These are phyloP conservation scores for Saccostrea echinata DNA, from an alignment of 1,140 invertebrate genomes.

Conservation along the genomic window DNA sequence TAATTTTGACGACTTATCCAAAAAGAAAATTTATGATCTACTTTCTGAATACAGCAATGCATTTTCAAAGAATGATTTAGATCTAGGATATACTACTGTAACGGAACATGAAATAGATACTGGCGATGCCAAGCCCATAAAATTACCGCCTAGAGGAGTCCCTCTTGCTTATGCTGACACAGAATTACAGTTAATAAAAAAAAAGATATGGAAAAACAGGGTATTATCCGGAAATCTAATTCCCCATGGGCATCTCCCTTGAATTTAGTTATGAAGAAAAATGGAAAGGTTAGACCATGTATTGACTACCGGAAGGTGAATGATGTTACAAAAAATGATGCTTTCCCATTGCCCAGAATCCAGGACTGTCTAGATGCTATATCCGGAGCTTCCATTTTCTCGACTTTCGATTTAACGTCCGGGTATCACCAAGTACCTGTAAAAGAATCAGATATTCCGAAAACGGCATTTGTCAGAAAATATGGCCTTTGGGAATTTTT, in stretches of 20 bases:
- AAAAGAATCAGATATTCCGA: conserved; percentile 51
- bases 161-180: conserved; percentile 47
- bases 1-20: not conserved
- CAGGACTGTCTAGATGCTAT: conserved; percentile 54
- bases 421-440: conserved; percentile 54
- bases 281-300: conserved; percentile 80
- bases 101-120: conserved; percentile 61
- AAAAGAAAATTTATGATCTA: not conserved
- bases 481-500: conserved; percentile 61
- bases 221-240: conserved; percentile 63
- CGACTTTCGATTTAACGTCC: conserved; percentile 47
- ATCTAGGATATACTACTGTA: conserved; percentile 55
- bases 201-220: conserved; percentile 57
- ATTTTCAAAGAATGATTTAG: conserved; percentile 52
- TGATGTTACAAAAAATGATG: conserved; percentile 46
- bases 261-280: conserved; percentile 79
- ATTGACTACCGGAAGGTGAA: conserved; percentile 79
- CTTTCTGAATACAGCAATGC: conserved; percentile 42
- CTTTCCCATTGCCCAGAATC: conserved; percentile 51
- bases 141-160: conserved; percentile 54
- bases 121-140: conserved; percentile 52
- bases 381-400: conserved; percentile 37
- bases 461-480: conserved; percentile 64
- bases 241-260: conserved; percentile 81
- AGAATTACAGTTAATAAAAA: conserved; percentile 52